Base-by-base conservation (phyloP, 2,797 vertebrate genomes). In the Acanthornis magna region DNA sequence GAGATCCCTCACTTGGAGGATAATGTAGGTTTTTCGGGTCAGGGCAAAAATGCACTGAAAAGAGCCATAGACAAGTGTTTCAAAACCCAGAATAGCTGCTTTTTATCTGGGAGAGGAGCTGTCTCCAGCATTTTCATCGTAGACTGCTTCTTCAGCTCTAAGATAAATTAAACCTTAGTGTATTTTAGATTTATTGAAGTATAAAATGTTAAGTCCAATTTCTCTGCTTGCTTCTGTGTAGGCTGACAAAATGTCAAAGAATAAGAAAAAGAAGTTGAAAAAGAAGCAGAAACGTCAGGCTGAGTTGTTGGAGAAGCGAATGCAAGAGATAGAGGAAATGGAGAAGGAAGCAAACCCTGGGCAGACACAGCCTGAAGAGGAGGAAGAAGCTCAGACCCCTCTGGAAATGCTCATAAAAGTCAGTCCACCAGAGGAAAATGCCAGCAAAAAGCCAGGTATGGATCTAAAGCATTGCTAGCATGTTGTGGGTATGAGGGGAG, bases 191-290 rank as follows among this genome's bases (percentile, higher is more conserved):
- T 26, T 82, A 92, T 70, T 95, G 90, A 92, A 93, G 87, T 94
- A 95, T 34, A 61, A 88, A 91, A 84, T 17, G 48, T 42, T 51
- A 78, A 86, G 53, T 70, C 72, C 0, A 7, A 4, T 95, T 79
- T 96, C 88, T 97, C 89, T 97, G 53, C 73, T 81, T 94, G 87
- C 42, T 86, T 91, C 85, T 77, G 22, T 65, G 62, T 96, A 99
- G 99, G 95, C 96, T 94, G 98, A 98, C 94, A 99, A 99, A 98
- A 99, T 99, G 99, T 99, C 99, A 73, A 99, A 99, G 98, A 99
- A 99, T 97, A 99, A 99, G 97, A 99, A 99, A 97, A 99, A 99
- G 97, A 99, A 99, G 97, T 98, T 99, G 98, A 99, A 99, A 98
- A 99, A 99, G 97, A 99, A 99, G 96, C 99, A 99, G 97, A 99